A percentile compares a stretch with the other conserved stretches of the same genome.
phyloP scores from a whole-genome alignment of 2,113 vertebrate species.

The Plotosus lineatus region DNA sequence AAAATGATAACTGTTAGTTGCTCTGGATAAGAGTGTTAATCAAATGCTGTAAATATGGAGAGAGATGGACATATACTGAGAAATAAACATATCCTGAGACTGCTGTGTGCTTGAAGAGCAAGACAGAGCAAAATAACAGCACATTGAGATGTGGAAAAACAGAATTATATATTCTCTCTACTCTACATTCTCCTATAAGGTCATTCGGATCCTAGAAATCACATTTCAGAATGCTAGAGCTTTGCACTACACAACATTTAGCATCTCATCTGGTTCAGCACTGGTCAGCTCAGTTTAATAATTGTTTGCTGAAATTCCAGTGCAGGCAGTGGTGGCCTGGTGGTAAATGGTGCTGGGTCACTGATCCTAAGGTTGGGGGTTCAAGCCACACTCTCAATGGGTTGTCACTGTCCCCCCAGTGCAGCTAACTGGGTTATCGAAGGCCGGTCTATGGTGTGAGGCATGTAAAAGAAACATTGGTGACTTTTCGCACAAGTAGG shows the following conservation, averaged over 20 bases:
- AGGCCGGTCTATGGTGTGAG: too few relatives aligned
- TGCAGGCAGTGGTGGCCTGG: too few relatives aligned
- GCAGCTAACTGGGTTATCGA: too few relatives aligned
- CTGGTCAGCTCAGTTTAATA: background rate
- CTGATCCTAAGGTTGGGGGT: too few relatives aligned
- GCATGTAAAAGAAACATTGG: too few relatives aligned
- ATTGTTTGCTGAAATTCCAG: background rate
- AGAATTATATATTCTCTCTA: background rate
- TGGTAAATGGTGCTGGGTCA: too few relatives aligned
- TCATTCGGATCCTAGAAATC: background rate
- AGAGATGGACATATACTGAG: background rate
- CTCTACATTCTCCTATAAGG: background rate
- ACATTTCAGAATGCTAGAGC: background rate
- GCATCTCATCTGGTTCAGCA: background rate
- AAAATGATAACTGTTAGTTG: too few relatives aligned
- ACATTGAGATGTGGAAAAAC: background rate
- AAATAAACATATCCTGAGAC: background rate
- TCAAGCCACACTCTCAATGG: too few relatives aligned
- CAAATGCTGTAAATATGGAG: background rate
- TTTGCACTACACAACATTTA: background rate
- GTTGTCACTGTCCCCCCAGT: too few relatives aligned
- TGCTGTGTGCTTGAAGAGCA: background rate
- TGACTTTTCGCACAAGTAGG: too few relatives aligned
- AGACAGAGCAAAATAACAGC: background rate
- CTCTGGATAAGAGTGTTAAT: too few relatives aligned